Evolutionary conservation across 2,888 invertebrate species (phyloP), one percentile per base, ranked within the genome.

Genomic region (Campoletis raptor): DNA sequence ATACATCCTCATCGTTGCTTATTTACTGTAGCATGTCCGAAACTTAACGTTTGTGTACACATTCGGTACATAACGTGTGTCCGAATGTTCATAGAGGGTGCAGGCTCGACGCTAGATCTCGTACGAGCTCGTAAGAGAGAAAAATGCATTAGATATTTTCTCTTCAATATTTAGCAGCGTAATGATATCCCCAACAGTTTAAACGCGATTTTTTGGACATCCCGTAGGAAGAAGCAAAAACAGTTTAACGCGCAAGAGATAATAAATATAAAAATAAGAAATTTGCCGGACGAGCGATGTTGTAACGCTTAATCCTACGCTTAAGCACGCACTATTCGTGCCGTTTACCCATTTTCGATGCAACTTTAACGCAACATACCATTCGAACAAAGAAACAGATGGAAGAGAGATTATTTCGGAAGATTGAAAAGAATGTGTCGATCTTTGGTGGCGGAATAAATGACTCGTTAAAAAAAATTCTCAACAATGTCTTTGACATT

Each of bases 191-290:
- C 7, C 1, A 6, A 2, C 10, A 61, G 12, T 12, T 4, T 15
- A 30, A 1, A 1, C 61, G 15, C 1, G 30, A 61, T 1, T 61
- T 30, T 61, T 61, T 7, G 15, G 61, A 61, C 61, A 30, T 12
- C 30, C 61, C 61, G 61, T 12, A 15, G 9, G 18, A 45, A 36
- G 6, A n/a, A 30, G 36, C 36, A 48, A 72, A 57, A 57, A n/a
- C 4, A 21, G 40, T 21, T 76, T 61, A n/a, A 37, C 24, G 70
- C 72, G 70, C 64, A 69, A 10, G 37, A 70, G 57, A 85, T 81
- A 77, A 81, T 85, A 81, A 77, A 85, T 81, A 73, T 37, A 74
- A 82, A 85, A 82, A 67, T 78, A 48, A 78, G 67, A 82, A 52
- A 69, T 81, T 81, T 40, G 54, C 42, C 61, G 57, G 48, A 64